Conservation (phyloP, 2,113 vertebrate genomes). For the Aythya baeri region DNA sequence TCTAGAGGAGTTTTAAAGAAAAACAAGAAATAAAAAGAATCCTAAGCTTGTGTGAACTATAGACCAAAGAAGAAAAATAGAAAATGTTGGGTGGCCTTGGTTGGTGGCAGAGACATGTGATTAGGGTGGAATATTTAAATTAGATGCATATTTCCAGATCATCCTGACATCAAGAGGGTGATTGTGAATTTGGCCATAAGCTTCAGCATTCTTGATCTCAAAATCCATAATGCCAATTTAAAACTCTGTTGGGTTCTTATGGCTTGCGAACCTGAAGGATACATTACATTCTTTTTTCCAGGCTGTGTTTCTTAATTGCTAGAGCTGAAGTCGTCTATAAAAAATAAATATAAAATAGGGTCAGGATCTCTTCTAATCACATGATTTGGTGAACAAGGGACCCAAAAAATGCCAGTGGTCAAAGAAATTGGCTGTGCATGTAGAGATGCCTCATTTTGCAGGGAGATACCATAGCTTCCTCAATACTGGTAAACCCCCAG, state of each 20-base stretch:
- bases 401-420: neutral
- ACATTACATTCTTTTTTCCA: neutral
- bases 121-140: neutral
- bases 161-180: neutral
- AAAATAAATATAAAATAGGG: neutral
- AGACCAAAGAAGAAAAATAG: neutral
- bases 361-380: neutral
- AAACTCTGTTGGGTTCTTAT: neutral
- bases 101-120: neutral
- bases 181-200: neutral
- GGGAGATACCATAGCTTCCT: neutral
- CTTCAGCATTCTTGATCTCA: neutral
- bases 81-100: neutral
- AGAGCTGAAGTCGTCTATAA: neutral
- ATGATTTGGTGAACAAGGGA: neutral
- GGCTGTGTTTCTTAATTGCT: neutral
- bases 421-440: accelerated
- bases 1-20: neutral
- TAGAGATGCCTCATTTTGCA: neutral
- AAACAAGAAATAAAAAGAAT: neutral
- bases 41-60: neutral
- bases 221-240: neutral
- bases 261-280: neutral
- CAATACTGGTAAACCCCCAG: neutral
- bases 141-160: neutral